A percentile compares a stretch with the other conserved stretches of the same genome.
Evolutionary conservation across 2,797 vertebrate genomes (phyloP).

Genomic region (Phrynocephalus vlangalii): DNA sequence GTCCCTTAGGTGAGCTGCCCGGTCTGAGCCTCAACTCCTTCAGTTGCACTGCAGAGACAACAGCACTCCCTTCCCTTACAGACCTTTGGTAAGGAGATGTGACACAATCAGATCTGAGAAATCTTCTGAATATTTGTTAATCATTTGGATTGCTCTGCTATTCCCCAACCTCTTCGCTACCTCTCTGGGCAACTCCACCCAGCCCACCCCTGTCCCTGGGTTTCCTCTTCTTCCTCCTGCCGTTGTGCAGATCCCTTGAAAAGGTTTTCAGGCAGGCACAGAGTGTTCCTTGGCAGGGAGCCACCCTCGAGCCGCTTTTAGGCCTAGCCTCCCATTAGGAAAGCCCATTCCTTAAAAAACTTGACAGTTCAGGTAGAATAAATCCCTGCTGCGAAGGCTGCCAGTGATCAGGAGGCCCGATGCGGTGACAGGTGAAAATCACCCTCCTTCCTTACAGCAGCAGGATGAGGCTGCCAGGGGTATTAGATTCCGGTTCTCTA

Average conservation of each 20-base stretch:
- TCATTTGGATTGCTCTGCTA: too few relatives aligned
- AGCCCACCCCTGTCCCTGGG: too few relatives aligned
- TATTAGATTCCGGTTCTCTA: constrained; percentile 35
- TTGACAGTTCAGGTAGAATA: constrained; percentile 68
- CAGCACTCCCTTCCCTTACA: too few relatives aligned
- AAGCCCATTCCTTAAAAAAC: constrained; percentile 65
- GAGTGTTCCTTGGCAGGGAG: constrained; percentile 37
- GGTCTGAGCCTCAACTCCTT: too few relatives aligned
- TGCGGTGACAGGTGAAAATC: constrained; percentile 58
- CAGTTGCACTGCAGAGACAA: too few relatives aligned
- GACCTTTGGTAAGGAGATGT: too few relatives aligned
- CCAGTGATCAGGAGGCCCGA: constrained; percentile 52
- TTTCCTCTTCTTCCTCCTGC: neutral
- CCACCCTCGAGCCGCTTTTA: constrained; percentile 39
- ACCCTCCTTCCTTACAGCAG: constrained; percentile 63
- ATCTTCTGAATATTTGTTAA: too few relatives aligned
- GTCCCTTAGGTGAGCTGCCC: too few relatives aligned
- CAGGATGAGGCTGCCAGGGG: constrained; percentile 52
- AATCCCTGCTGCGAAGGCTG: constrained; percentile 60
- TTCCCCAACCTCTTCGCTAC: neutral
- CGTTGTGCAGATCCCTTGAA: too few relatives aligned
- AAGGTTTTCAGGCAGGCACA: constrained; percentile 7
- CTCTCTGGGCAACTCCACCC: neutral
- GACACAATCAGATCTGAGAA: too few relatives aligned
- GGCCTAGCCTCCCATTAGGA: constrained; percentile 50